Evolutionary conservation across 2,888 invertebrate genomes (phyloP).

Genomic region (Acleris sparsana): DNA sequence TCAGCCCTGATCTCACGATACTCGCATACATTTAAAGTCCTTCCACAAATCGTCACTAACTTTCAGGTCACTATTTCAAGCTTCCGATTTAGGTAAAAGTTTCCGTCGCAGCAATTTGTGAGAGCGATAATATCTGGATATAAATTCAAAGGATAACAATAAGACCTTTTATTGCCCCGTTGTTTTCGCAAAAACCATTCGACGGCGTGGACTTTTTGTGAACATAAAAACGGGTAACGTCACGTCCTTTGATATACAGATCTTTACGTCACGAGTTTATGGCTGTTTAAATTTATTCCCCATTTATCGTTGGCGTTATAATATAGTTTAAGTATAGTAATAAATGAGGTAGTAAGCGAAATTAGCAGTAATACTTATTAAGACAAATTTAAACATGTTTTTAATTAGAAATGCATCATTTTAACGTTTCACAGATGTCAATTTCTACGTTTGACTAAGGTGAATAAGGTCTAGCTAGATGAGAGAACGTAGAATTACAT

Average conservation of each 20-base stretch:
- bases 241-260: constrained; percentile 71
- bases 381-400: too few species aligned
- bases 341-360: neutral
- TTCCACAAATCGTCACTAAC: constrained; percentile 23
- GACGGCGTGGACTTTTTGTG: constrained; percentile 68
- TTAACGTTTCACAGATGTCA: too few species aligned
- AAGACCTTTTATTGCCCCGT: constrained; percentile 80
- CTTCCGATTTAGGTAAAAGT: constrained; percentile 67
- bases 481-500: too few species aligned
- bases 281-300: constrained; percentile 53
- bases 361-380: neutral
- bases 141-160: constrained; percentile 83
- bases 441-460: too few species aligned
- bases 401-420: too few species aligned
- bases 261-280: constrained; percentile 62
- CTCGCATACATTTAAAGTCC: neutral
- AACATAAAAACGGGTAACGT: constrained; percentile 73
- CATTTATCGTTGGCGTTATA: constrained; percentile 44
- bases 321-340: constrained; percentile 13
- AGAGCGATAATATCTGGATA: constrained; percentile 79
- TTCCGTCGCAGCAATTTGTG: constrained; percentile 77
- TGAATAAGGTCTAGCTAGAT: too few species aligned
- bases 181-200: constrained; percentile 81
- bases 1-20: neutral
- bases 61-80: constrained; percentile 69